Percentiles rank a stretch among this genome's conserved stretches.
These are phyloP conservation scores for Tanytarsus gracilentus DNA, from an alignment of 2,888 invertebrate genomes.

Conservation along the genomic window DNA sequence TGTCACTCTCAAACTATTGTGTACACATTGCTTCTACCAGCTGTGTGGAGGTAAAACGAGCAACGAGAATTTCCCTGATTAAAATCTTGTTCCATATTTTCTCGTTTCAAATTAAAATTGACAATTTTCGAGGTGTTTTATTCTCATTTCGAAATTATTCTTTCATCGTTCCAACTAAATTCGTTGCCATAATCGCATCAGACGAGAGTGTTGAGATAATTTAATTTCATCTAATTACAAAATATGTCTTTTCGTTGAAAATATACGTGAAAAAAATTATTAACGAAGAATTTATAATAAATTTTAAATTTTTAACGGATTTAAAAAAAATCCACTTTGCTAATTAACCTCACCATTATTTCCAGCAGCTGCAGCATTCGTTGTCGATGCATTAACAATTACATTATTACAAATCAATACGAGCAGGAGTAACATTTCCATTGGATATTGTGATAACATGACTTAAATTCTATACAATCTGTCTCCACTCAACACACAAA, in stretches of 20 bases:
- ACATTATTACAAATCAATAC: conserved; percentile 6
- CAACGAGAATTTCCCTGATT: neutral
- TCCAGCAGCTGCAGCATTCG: conserved; percentile 8
- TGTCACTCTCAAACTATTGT: too few relatives aligned
- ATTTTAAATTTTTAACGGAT: neutral
- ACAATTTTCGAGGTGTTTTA: neutral
- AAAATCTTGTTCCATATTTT: neutral
- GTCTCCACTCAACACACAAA: conserved; percentile 11
- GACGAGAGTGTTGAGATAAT: conserved; percentile 6
- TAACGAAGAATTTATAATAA: neutral
- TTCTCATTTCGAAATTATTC: neutral
- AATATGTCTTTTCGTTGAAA: neutral
- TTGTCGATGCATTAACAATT: conserved; percentile 14
- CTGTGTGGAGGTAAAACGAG: too few relatives aligned
- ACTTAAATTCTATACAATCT: conserved; percentile 23
- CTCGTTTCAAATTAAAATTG: conserved; percentile 5
- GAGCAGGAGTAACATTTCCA: conserved; percentile 20
- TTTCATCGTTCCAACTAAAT: neutral
- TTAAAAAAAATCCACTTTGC: neutral
- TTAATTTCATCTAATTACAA: conserved; percentile 15
- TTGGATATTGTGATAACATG: conserved; percentile 27
- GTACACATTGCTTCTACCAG: too few relatives aligned
- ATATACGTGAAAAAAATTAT: neutral
- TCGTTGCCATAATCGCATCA: neutral
- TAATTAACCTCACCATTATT: conserved; percentile 20